Percentiles rank a stretch among this genome's conserved stretches.
phyloP scores from a whole-genome alignment of 92 coral and sea anemone species.

The Porites cylindrica region DNA sequence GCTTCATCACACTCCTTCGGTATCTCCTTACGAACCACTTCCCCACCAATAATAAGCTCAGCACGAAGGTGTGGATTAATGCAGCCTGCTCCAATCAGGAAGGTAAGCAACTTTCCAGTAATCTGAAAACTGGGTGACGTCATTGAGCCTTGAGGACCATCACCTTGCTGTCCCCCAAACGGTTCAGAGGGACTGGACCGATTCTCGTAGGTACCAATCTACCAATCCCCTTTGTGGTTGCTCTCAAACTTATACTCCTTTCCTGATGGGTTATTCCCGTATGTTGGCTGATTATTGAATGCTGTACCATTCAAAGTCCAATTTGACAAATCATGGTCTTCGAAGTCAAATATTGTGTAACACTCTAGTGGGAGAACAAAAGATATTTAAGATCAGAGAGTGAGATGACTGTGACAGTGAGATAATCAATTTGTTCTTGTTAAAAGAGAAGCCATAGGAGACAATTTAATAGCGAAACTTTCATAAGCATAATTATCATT shows the following conservation, averaged over 20 bases:
- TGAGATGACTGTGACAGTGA: not conserved
- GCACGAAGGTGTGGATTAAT: not conserved
- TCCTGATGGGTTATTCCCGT: not conserved
- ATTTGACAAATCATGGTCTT: not conserved
- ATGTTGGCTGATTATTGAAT: not conserved
- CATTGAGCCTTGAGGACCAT: not conserved
- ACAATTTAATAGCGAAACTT: no score
- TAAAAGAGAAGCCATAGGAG: no score
- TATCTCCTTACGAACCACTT: slow-evolving; percentile 18
- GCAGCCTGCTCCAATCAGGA: not conserved
- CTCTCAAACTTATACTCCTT: not conserved
- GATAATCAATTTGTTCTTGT: no score
- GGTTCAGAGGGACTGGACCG: not conserved
- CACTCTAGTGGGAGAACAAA: not conserved
- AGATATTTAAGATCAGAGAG: not conserved
- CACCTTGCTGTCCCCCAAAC: not conserved
- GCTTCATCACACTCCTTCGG: not conserved
- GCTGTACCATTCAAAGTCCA: not conserved
- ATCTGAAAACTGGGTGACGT: not conserved
- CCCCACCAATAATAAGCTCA: not conserved
- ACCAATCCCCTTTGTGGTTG: not conserved
- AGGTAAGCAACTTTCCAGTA: not conserved
- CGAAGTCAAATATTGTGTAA: not conserved
- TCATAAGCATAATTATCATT: no score
- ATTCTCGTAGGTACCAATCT: not conserved